A percentile compares a stretch with the other conserved stretches of the same genome.
These are phyloP conservation scores for Tetragonula clypearis DNA, from an alignment of 1,140 invertebrate genomes.

Conservation along the genomic window DNA sequence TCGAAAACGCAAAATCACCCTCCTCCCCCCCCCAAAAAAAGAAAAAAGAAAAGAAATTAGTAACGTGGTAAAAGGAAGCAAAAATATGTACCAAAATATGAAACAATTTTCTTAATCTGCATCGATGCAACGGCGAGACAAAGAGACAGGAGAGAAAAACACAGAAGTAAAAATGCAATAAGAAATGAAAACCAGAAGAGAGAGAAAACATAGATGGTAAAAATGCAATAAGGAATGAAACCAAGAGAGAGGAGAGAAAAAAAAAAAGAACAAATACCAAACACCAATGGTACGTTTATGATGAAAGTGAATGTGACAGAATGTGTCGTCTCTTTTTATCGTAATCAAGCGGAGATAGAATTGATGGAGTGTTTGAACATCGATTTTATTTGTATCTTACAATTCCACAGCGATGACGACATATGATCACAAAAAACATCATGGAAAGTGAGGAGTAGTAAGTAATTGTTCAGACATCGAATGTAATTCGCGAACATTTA, in stretches of 20 bases:
- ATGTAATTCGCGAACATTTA: constrained; percentile 35
- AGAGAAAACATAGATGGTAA: no score
- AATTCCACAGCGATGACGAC: constrained; percentile 62
- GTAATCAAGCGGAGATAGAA: constrained; percentile 32
- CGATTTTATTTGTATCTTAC: constrained; percentile 67
- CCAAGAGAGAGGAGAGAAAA: no score
- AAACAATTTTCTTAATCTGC: background rate
- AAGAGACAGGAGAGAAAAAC: background rate
- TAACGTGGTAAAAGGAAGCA: background rate
- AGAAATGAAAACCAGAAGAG: no score
- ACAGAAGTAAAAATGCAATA: background rate
- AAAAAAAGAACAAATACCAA: background rate
- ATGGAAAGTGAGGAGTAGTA: constrained; percentile 36
- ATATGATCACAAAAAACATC: constrained; percentile 60
- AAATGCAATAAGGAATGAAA: no score
- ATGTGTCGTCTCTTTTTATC: no score
- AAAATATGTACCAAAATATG: background rate
- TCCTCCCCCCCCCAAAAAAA: background rate
- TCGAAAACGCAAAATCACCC: no score
- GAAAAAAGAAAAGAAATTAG: background rate
- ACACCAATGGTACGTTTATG: background rate
- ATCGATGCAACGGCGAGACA: background rate
- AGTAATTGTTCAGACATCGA: constrained; percentile 39
- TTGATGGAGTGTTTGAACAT: constrained; percentile 58
- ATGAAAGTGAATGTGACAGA: background rate